A percentile compares a stretch with the other conserved stretches of the same genome.
These are phyloP conservation scores for Mesaphorura yosii DNA, from an alignment of 1,140 invertebrate genomes.

Conservation along the genomic window DNA sequence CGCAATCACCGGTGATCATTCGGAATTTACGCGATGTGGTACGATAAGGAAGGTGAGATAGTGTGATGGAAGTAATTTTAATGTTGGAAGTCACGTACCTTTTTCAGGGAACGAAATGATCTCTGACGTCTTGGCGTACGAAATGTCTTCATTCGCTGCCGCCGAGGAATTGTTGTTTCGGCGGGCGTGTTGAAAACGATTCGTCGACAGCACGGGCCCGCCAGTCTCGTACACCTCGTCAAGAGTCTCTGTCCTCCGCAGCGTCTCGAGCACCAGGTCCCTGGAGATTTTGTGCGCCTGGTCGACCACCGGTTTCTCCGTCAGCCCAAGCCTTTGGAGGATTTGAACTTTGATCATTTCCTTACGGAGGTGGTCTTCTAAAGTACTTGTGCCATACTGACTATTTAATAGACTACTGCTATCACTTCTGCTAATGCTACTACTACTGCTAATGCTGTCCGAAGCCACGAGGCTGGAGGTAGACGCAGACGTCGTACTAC, in stretches of 20 bases:
- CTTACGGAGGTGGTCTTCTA: conserved; percentile 19
- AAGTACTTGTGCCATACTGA: neutral
- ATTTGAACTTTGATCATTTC: conserved; percentile 30
- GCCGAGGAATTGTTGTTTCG: neutral
- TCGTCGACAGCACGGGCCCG: too few species aligned
- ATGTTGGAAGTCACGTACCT: conserved; percentile 44
- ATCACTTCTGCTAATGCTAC: too few species aligned
- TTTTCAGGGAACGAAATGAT: conserved; percentile 69
- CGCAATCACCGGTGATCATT: too few species aligned
- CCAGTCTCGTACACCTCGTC: conserved; percentile 3
- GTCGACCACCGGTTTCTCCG: conserved; percentile 26
- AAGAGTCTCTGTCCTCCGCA: conserved; percentile 23
- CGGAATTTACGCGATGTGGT: too few species aligned
- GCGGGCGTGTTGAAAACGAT: neutral
- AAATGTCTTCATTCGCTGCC: conserved; percentile 33
- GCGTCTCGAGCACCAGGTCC: conserved; percentile 25
- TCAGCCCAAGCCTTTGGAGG: conserved; percentile 27
- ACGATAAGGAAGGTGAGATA: too few species aligned
- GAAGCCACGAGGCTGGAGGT: too few species aligned
- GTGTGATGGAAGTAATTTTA: neutral
- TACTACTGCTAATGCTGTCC: too few species aligned
- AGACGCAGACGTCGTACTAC: too few species aligned
- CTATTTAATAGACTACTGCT: too few species aligned
- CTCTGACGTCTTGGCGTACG: conserved; percentile 63
- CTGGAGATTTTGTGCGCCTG: conserved; percentile 28